Base-by-base conservation (phyloP, 2,113 vertebrate genomes). In the Leuciscus idus region DNA sequence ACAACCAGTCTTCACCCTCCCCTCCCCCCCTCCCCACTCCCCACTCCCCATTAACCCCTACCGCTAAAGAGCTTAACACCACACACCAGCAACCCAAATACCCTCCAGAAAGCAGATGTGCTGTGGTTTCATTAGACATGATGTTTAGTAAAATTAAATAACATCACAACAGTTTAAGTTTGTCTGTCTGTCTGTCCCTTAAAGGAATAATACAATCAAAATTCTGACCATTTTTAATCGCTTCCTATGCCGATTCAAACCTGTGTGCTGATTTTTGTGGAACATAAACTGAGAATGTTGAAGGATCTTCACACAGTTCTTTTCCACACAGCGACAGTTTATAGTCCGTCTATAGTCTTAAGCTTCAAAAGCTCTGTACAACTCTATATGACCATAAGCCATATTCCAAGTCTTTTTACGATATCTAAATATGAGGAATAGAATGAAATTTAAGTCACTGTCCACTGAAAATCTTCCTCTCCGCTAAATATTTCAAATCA, bases 11-110 rank as follows among this genome's bases (percentile, higher is more conserved):
- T 23, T 78, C 57, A 46, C 62, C 55, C 55, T 61, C 89, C 85
- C 90, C 90, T 36, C 66, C 26, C 26, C 26, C 26, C 26, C 26
- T 26, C 26, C 89, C 85, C 90, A 89, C 33, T 33, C 33, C 33
- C 33, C 33, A 3, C 33, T 43, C 66, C 89, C 89, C 81, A 90
- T 93, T 91, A 89, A 90, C 84, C 90, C 88, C 87, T 84, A 92
- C 87, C 88, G 85, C 88, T 88, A 86, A 89, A 91, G 88, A 91
- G 89, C 89, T 93, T 90, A 87, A 91, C 90, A 83, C 85, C 89
- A 87, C 4, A 50, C 85, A 90, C 86, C 83, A 88, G 81, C 86
- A 86, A 23, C 82, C 15, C 61, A 48, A 28, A 79, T 28, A 33
- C n/a, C 26, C 50, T 72, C 28, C 9, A 23, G 26, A 86, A 39